A percentile compares a stretch with the other conserved stretches of the same genome.
phyloP scores from a whole-genome alignment of 2,888 invertebrate species.

The Cyclophora punctaria region DNA sequence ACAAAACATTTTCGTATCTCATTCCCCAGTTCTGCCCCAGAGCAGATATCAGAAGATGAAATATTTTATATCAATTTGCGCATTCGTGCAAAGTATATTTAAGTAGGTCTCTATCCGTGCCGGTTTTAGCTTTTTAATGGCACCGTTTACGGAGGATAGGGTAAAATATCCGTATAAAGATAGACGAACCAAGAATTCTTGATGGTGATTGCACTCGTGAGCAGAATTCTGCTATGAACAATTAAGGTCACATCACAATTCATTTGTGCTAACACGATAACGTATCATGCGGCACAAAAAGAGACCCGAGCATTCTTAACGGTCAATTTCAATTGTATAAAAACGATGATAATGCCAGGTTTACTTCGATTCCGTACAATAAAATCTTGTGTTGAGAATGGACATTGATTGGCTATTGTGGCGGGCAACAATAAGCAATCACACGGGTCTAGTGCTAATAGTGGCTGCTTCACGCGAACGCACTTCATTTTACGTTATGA shows the following conservation, averaged over 20 bases:
- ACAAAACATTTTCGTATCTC: constrained; percentile 21
- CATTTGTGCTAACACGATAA: too few relatives aligned
- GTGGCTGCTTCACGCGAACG: constrained; percentile 31
- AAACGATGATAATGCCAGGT: constrained; percentile 24
- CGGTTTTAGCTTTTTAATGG: constrained; percentile 63
- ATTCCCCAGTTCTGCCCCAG: constrained; percentile 21
- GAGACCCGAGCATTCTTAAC: too few relatives aligned
- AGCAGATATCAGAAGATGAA: constrained; percentile 53
- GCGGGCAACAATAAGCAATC: constrained; percentile 59
- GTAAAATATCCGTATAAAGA: constrained; percentile 53
- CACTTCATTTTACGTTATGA: constrained; percentile 40
- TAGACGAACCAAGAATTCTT: constrained; percentile 44
- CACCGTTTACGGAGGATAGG: constrained; percentile 53
- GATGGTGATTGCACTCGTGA: constrained; percentile 41
- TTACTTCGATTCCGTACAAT: constrained; percentile 27
- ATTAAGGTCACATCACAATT: neutral
- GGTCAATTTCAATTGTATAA: constrained; percentile 6
- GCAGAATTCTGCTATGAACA: constrained; percentile 26
- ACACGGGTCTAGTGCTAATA: constrained; percentile 44
- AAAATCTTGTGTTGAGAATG: constrained; percentile 38
- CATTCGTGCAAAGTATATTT: constrained; percentile 67
- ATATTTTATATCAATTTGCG: constrained; percentile 70
- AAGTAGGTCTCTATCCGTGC: constrained; percentile 47
- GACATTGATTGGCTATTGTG: constrained; percentile 62
- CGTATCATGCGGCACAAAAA: too few relatives aligned